Conservation (phyloP, 2,797 vertebrate genomes). For the Pachyuromys duprasi region DNA sequence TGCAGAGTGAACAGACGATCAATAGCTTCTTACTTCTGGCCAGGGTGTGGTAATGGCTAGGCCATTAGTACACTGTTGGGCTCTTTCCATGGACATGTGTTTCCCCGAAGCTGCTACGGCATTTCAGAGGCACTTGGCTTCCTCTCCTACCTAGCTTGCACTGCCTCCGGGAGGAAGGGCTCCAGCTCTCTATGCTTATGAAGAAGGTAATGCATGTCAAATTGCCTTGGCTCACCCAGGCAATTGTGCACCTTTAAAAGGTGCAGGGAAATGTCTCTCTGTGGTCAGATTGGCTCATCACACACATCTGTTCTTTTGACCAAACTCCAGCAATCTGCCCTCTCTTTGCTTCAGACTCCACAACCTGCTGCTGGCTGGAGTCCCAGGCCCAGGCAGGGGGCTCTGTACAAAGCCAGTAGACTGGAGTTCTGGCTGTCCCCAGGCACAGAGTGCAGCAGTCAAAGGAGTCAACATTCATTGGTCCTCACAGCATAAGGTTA, state of each 20-base stretch:
- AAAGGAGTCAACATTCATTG: not conserved
- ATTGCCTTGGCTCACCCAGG: conserved; percentile 79
- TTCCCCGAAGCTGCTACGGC: conserved; percentile 75
- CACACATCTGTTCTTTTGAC: conserved; percentile 80
- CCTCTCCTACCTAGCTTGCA: conserved; percentile 56
- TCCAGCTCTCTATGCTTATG: conserved; percentile 63
- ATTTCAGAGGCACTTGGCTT: conserved; percentile 76
- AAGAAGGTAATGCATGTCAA: conserved; percentile 79
- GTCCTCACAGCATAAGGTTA: not conserved
- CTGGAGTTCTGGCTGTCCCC: not conserved
- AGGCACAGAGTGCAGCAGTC: not conserved
- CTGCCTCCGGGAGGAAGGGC: conserved; percentile 69
- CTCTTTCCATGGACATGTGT: conserved; percentile 73
- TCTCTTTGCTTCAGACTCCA: conserved; percentile 55
- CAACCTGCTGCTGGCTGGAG: conserved; percentile 46
- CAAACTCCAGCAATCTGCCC: conserved; percentile 77
- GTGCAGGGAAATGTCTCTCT: conserved; percentile 73
- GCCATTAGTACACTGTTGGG: conserved; percentile 74
- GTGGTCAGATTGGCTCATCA: conserved; percentile 72
- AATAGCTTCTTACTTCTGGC: conserved; percentile 62
- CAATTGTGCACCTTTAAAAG: conserved; percentile 78
- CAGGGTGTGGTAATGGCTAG: conserved; percentile 55
- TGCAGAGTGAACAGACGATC: conserved; percentile 69
- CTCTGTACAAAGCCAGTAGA: conserved; percentile 11
- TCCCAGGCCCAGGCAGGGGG: conserved; percentile 32